Base-by-base conservation (phyloP, 2,113 vertebrate species). In the Callopanchax toddi region DNA sequence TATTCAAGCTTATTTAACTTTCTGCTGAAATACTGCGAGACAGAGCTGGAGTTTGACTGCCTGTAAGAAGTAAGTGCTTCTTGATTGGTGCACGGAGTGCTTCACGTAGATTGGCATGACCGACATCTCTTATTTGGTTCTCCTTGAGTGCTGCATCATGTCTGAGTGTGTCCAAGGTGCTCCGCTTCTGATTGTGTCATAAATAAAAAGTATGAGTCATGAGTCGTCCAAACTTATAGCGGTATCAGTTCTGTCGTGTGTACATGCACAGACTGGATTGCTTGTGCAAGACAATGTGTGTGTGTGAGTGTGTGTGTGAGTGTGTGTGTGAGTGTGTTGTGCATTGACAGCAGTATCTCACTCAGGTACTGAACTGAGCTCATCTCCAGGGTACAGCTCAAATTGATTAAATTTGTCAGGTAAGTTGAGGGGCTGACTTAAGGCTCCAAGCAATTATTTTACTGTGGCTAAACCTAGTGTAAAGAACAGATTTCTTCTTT, bases 401-500 rank as follows among this genome's bases (percentile, higher is more conserved):
- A 82, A 89, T 86, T 89, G 86, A 91, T 89, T 86, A 86, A 78
- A 89, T 88, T 89, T 87, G 82, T 79, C 84, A 89, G 87, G 86
- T 85, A 83, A 78, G 81, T 86, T 75, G 67, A 82, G 84, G 67
- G 74, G 78, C 76, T 76, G 77, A 70, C 74, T 81, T 53, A 57
- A 76, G 80, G 78, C 85, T 61, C 83, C 58, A 56, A 82, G 87
- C 89, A 89, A 89, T 91, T 88, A 86, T 85, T 85, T 78, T 71
- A 85, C 86, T 82, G 77, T 84, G 59, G 74, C 85, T 75, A 66
- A 80, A 82, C 46, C 71, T 18, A 42, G 64, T 72, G 55, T 76
- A 40, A 65, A 86, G 67, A 82, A 73, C 70, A 56, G 67, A 73
- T 60, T 71, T 67, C 63, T 74, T 67, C 61, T 60, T 42, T 79